These are phyloP conservation scores for Drosophila gaucha DNA, from an alignment of 2,888 invertebrate genomes.

Conservation along the genomic window DNA sequence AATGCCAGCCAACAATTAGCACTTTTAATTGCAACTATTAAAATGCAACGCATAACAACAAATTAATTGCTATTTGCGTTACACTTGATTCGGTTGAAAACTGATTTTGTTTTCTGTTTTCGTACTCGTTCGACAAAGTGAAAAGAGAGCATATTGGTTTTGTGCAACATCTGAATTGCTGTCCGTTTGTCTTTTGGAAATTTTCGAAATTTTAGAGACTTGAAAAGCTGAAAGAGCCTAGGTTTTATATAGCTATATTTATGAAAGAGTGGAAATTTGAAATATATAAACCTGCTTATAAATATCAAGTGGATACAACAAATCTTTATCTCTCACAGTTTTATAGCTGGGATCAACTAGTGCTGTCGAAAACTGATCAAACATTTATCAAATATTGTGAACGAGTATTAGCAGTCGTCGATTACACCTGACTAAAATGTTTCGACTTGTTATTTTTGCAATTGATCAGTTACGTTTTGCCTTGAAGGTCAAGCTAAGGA, in stretches of 20 bases:
- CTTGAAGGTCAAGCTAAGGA: neutral
- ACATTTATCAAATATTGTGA: no score
- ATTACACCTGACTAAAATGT: neutral
- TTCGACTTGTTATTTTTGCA: neutral
- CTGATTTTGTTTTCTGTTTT: slow-evolving; percentile 1
- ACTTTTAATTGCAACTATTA: slow-evolving; percentile 68
- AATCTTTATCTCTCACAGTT: no score
- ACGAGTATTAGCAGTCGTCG: neutral
- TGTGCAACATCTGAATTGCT: no score
- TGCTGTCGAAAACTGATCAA: no score
- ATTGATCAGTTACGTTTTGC: neutral
- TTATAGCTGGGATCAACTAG: no score
- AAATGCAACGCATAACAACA: slow-evolving; percentile 21
- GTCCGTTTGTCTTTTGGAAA: no score
- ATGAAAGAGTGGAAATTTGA: no score
- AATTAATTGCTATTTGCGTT: slow-evolving; percentile 22
- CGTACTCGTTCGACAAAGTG: neutral
- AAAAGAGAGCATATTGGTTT: neutral
- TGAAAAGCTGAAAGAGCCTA: no score
- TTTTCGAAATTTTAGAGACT: no score
- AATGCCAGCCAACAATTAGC: slow-evolving; percentile 48
- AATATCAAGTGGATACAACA: no score
- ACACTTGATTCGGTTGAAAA: slow-evolving; percentile 15
- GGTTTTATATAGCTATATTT: no score
- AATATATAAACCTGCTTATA: no score